Conservation (phyloP, 2,888 invertebrate genomes). For the Tetragonula carbonaria region DNA sequence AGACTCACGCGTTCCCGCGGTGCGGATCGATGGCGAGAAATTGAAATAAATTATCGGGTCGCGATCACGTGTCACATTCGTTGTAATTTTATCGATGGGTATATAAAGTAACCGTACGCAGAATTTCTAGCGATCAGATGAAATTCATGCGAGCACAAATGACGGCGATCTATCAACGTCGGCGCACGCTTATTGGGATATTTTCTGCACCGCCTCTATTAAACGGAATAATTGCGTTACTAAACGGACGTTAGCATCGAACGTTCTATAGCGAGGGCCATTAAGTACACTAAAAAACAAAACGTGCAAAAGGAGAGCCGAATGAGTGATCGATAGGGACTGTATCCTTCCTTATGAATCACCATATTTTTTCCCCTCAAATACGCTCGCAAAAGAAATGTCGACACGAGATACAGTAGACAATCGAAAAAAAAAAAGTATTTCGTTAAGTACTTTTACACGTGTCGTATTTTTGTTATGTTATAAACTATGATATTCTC, state of each 20-base stretch:
- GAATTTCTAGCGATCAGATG: conserved; percentile 47
- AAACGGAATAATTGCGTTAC: not conserved
- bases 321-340: no score
- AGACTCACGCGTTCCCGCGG: not conserved
- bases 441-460: no score
- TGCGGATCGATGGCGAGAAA: conserved; percentile 1
- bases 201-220: conserved; percentile 21
- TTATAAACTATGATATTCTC: no score
- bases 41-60: conserved; percentile 35
- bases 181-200: conserved; percentile 30
- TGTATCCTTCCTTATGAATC: no score
- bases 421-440: no score
- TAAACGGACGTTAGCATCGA: not conserved
- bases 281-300: not conserved
- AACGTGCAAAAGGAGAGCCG: no score
- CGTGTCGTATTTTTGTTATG: no score
- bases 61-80: conserved; percentile 23
- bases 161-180: conserved; percentile 48
- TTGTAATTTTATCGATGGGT: conserved; percentile 41
- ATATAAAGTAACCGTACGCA: conserved; percentile 15
- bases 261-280: not conserved
- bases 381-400: no score
- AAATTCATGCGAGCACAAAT: conserved; percentile 49
- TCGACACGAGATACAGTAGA: no score
- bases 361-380: no score